These are phyloP conservation scores for Chelidonichthys spinosus DNA, from an alignment of 2,797 vertebrate species.

Conservation along the genomic window DNA sequence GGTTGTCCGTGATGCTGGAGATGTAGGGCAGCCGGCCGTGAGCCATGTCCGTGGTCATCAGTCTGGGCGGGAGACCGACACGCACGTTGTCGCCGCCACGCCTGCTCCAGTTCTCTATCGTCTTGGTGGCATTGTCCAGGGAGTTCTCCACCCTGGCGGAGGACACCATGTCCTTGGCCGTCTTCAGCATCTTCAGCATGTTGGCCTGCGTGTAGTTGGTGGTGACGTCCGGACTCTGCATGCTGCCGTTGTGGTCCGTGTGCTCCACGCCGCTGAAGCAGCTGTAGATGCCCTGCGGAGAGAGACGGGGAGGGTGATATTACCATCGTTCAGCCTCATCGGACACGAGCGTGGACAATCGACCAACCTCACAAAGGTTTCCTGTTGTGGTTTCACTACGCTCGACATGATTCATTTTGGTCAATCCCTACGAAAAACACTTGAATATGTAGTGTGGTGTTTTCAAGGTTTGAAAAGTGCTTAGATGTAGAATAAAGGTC, in stretches of 20 bases:
- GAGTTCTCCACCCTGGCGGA: constrained; percentile 92
- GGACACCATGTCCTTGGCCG: constrained; percentile 95
- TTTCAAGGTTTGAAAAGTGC: no score
- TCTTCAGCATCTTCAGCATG: constrained; percentile 96
- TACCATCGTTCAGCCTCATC: constrained; percentile 1
- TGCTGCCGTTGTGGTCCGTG: constrained; percentile 75
- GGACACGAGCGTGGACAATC: neutral
- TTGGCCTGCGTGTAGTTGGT: constrained; percentile 93
- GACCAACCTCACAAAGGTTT: constrained; percentile 1
- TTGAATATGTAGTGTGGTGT: no score
- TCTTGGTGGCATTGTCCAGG: constrained; percentile 93
- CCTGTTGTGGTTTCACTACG: neutral
- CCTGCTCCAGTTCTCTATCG: constrained; percentile 92
- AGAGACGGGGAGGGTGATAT: neutral
- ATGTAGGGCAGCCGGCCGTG: constrained; percentile 81
- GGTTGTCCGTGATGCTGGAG: constrained; percentile 84
- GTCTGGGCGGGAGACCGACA: constrained; percentile 71
- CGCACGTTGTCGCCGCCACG: constrained; percentile 83
- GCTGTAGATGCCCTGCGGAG: constrained; percentile 94
- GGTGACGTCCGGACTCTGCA: constrained; percentile 90
- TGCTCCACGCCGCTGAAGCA: constrained; percentile 96
- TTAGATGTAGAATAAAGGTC: no score
- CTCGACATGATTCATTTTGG: constrained; percentile 1
- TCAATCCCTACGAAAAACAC: neutral
- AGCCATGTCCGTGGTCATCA: constrained; percentile 68